Evolutionary conservation across 64 coral and sea anemone species (phyloP).

Genomic region (Stylophora pistillata): DNA sequence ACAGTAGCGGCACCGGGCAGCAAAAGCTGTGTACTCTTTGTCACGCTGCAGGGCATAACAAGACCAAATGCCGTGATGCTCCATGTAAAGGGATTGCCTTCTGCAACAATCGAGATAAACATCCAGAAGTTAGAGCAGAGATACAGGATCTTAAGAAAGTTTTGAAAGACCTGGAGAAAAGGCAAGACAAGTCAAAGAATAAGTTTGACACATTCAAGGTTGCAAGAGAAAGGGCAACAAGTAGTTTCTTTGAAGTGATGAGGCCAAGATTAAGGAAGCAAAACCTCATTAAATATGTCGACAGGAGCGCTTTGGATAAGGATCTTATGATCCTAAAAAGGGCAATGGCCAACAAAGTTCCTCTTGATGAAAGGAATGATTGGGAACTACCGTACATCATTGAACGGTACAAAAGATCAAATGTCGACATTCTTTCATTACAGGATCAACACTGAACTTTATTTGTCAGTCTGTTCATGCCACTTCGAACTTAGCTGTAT

Average conservation of each 20-base stretch:
- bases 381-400: conserved; percentile 51
- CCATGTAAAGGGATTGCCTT: not conserved
- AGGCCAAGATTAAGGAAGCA: conserved; percentile 45
- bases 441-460: too few species aligned
- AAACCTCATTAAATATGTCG: conserved; percentile 47
- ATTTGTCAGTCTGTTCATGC: too few species aligned
- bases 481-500: too few species aligned
- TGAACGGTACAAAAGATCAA: conserved; percentile 21
- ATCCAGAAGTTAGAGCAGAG: conserved; percentile 31
- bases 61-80: not conserved
- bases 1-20: not conserved
- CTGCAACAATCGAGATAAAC: conserved; percentile 46
- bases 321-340: conserved; percentile 30
- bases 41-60: conserved; percentile 20
- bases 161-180: conserved; percentile 42
- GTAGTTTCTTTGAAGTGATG: conserved; percentile 51
- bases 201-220: conserved; percentile 13
- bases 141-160: conserved; percentile 27
- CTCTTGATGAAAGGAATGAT: not conserved
- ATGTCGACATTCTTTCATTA: not conserved
- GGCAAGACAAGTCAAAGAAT: conserved; percentile 14
- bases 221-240: conserved; percentile 26
- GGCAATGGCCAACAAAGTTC: conserved; percentile 50
- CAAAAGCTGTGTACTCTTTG: conserved; percentile 20
- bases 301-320: conserved; percentile 28